Percentiles rank a stretch among this genome's conserved stretches.
These are phyloP conservation scores for Drosophila pachea DNA, from an alignment of 1,140 invertebrate species.

Conservation along the genomic window DNA sequence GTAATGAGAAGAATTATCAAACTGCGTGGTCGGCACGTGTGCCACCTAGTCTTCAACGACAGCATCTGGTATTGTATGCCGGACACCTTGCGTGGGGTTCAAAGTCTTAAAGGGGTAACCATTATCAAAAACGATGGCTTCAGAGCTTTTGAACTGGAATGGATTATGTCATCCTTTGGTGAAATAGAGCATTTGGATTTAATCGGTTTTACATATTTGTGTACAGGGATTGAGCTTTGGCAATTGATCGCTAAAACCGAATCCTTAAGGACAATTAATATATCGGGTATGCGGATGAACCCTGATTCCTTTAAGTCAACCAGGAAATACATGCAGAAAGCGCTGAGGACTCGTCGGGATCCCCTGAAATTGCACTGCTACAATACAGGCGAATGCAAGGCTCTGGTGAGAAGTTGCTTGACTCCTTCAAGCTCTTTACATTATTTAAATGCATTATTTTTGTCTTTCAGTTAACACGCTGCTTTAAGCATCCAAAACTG, in stretches of 20 bases:
- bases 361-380: constrained; percentile 4
- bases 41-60: constrained; percentile 7
- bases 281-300: constrained; percentile 16
- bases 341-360: background rate
- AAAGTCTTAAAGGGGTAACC: background rate
- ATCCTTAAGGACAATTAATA: constrained; percentile 8
- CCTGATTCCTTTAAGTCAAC: background rate
- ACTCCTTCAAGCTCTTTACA: no score
- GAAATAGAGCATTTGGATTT: constrained; percentile 21
- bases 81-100: background rate
- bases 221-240: constrained; percentile 17
- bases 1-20: background rate
- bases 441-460: background rate
- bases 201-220: background rate
- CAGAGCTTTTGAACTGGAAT: background rate
- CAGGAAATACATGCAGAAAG: constrained; percentile 1
- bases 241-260: background rate
- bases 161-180: background rate
- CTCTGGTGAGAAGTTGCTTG: constrained; percentile 8
- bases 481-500: constrained; percentile 6
- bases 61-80: constrained; percentile 1
- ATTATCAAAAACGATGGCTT: constrained; percentile 14
- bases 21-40: background rate
- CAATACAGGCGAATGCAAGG: background rate
- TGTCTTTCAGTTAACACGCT: background rate